phyloP scores from a whole-genome alignment of 92 coral and sea anemone species.

The Heliopora coerulea region DNA sequence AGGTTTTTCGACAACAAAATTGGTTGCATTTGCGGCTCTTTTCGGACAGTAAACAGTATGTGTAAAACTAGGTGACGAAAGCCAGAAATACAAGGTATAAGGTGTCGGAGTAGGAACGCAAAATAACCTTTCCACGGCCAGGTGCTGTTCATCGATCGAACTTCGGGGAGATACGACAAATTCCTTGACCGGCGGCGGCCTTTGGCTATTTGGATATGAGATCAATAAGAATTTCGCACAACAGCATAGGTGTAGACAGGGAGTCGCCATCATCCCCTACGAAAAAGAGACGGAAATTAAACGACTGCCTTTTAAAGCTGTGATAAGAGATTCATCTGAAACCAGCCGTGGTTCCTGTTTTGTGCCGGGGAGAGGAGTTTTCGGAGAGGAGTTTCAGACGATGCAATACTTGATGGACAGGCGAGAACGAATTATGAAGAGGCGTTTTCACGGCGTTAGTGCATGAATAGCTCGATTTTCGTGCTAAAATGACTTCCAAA shows the following conservation, averaged over 20 bases:
- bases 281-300: slow-evolving; percentile 16
- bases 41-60: slow-evolving; percentile 10
- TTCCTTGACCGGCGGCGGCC: too few species aligned
- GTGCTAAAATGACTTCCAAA: too few species aligned
- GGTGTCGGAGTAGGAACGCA: background rate
- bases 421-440: too few species aligned
- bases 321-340: too few species aligned
- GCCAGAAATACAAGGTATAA: background rate
- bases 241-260: slow-evolving; percentile 13
- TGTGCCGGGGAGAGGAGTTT: too few species aligned
- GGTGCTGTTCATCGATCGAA: background rate
- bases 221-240: background rate
- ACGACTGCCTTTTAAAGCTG: background rate
- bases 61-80: slow-evolving; percentile 35
- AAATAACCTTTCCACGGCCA: background rate
- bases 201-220: slow-evolving; percentile 11
- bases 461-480: too few species aligned
- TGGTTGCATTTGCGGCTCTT: slow-evolving; percentile 1
- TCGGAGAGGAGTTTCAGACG: too few species aligned
- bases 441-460: too few species aligned
- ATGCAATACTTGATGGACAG: too few species aligned
- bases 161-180: too few species aligned
- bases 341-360: too few species aligned
- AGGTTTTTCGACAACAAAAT: slow-evolving; percentile 10
- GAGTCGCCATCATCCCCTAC: slow-evolving; percentile 3